Evolutionary conservation across 2,888 invertebrate genomes (phyloP).

Genomic region (Neoitamus cyanurus): DNA sequence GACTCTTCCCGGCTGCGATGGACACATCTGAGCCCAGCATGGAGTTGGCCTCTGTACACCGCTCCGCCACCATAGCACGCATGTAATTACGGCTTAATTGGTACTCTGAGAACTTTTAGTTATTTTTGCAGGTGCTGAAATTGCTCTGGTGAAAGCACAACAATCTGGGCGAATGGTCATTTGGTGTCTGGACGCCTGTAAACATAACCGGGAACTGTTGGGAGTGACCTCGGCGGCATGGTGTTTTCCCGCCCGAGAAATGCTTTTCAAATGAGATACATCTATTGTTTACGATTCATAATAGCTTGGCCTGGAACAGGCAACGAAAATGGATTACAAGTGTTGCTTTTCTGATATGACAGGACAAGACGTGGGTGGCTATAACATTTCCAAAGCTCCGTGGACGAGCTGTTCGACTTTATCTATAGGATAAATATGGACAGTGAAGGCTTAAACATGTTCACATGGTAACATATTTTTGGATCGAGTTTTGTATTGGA

Average conservation of each 20-base stretch:
- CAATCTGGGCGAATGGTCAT: not conserved
- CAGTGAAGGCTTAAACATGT: too few species aligned
- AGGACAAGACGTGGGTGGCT: too few species aligned
- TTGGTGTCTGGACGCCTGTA: constrained; percentile 1
- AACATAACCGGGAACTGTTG: not conserved
- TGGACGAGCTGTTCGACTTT: too few species aligned
- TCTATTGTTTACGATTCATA: not conserved
- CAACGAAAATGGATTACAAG: not conserved
- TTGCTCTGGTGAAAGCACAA: not conserved
- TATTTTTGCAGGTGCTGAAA: constrained; percentile 12
- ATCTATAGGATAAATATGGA: too few species aligned
- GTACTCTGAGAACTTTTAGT: not conserved
- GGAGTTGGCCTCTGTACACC: not conserved
- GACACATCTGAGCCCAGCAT: not conserved
- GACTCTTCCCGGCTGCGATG: not conserved
- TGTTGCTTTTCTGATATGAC: not conserved
- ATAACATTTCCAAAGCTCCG: too few species aligned
- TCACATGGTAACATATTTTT: too few species aligned
- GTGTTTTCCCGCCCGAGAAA: not conserved
- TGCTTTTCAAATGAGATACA: not conserved
- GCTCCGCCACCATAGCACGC: not conserved
- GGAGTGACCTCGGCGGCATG: not conserved
- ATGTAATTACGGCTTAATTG: constrained; percentile 26
- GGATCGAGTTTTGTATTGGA: too few species aligned
- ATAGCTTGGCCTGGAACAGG: not conserved